These are phyloP conservation scores for Ichneumon xanthorius DNA, from an alignment of 2,888 invertebrate species.

Conservation along the genomic window DNA sequence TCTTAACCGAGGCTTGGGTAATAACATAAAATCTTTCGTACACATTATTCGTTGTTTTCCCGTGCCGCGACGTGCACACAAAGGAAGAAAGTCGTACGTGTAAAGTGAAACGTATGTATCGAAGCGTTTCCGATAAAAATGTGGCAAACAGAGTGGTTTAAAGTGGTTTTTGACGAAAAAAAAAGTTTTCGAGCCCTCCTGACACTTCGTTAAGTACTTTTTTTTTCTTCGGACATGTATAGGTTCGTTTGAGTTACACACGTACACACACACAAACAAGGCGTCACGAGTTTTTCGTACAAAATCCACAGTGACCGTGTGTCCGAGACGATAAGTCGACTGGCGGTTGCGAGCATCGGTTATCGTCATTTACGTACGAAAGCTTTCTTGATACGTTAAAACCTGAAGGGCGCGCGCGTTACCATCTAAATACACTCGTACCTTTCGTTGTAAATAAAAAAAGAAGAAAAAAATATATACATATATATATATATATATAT, in stretches of 20 bases:
- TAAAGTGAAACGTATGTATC: slow-evolving; percentile 42
- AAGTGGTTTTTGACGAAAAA: not conserved
- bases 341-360: slow-evolving; percentile 22
- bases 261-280: not conserved
- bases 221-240: slow-evolving; percentile 24
- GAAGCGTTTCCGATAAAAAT: slow-evolving; percentile 48
- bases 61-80: slow-evolving; percentile 14
- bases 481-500: no score
- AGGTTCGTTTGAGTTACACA: slow-evolving; percentile 4
- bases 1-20: not conserved
- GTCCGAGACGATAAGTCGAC: slow-evolving; percentile 12
- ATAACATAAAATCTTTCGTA: slow-evolving; percentile 11
- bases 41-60: slow-evolving; percentile 9
- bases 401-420: not conserved
- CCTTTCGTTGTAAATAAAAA: not conserved
- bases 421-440: slow-evolving; percentile 20
- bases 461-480: slow-evolving; percentile 5
- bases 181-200: slow-evolving; percentile 53
- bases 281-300: slow-evolving; percentile 12
- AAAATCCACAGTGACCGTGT: slow-evolving; percentile 20
- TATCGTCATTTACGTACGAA: slow-evolving; percentile 2
- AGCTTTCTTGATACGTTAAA: slow-evolving; percentile 3
- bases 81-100: slow-evolving; percentile 39
- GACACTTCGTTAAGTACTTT: slow-evolving; percentile 63
- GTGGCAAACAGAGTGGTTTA: slow-evolving; percentile 18